These are phyloP conservation scores for Clivina fossor DNA, from an alignment of 2,888 invertebrate species.

Conservation along the genomic window DNA sequence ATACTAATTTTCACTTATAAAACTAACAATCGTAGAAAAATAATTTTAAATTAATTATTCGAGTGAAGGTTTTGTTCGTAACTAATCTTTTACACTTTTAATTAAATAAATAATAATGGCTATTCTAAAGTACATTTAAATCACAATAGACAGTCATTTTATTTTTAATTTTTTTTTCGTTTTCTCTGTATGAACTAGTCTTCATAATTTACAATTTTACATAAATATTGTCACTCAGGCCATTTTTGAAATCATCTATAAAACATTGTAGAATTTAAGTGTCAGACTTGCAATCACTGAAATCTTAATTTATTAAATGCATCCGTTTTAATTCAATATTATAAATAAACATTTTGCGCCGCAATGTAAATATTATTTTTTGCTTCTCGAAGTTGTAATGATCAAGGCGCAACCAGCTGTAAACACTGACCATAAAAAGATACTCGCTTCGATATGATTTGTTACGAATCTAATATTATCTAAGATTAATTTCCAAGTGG, in stretches of 20 bases:
- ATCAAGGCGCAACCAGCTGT: constrained; percentile 60
- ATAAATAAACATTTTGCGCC: not conserved
- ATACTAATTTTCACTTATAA: too few species aligned
- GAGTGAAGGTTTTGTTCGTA: too few species aligned
- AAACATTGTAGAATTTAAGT: not conserved
- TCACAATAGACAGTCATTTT: not conserved
- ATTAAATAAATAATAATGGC: not conserved
- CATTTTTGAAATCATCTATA: not conserved
- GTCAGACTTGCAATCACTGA: not conserved
- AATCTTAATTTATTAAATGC: not conserved
- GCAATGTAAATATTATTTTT: constrained; percentile 7
- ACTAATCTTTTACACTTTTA: not conserved
- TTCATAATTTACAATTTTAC: not conserved
- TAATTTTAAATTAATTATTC: too few species aligned
- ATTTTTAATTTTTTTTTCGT: too few species aligned
- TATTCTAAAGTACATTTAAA: not conserved
- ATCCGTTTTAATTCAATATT: not conserved
- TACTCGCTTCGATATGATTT: constrained; percentile 56
- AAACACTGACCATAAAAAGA: constrained; percentile 60
- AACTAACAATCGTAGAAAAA: too few species aligned
- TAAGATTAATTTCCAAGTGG: constrained; percentile 53
- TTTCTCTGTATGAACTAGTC: not conserved
- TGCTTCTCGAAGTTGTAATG: constrained; percentile 46
- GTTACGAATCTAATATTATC: constrained; percentile 55
- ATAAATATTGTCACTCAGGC: not conserved